Percentiles rank a stretch among this genome's conserved stretches.
These are phyloP conservation scores for Eublepharis macularius DNA, from an alignment of 2,113 vertebrate species.

Conservation along the genomic window DNA sequence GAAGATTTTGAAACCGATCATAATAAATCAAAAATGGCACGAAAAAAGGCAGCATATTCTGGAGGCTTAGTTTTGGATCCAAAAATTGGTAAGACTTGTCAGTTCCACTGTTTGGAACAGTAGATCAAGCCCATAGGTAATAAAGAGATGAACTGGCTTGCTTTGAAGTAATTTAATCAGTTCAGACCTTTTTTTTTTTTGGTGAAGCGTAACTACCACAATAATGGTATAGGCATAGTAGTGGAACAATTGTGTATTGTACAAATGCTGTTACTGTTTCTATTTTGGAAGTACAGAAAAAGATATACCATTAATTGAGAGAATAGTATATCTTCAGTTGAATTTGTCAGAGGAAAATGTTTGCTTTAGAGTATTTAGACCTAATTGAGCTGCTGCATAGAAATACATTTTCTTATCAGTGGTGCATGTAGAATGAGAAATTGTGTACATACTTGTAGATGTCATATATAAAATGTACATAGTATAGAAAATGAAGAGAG, in stretches of 20 bases:
- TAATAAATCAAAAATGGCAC: conserved; percentile 83
- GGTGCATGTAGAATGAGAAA: background rate
- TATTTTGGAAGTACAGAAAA: background rate
- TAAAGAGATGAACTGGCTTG: background rate
- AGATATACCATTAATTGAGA: accelerated
- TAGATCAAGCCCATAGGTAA: background rate
- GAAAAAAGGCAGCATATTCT: conserved; percentile 94
- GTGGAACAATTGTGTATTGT: background rate
- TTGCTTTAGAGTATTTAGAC: background rate
- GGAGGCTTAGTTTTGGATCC: conserved; percentile 97
- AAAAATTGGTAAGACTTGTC: conserved; percentile 89
- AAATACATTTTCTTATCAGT: background rate
- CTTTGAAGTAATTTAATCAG: background rate
- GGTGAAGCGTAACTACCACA: background rate
- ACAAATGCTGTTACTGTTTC: background rate
- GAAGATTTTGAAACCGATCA: conserved; percentile 83
- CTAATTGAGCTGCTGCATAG: background rate
- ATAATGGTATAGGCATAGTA: background rate
- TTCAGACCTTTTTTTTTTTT: background rate
- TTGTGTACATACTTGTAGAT: background rate
- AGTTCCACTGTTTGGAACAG: conserved; percentile 35
- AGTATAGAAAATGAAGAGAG: background rate
- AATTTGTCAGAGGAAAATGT: background rate
- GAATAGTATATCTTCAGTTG: background rate
- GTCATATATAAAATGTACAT: background rate